Base-by-base conservation (phyloP, 2,113 vertebrate species). In the Trichechus manatus region DNA sequence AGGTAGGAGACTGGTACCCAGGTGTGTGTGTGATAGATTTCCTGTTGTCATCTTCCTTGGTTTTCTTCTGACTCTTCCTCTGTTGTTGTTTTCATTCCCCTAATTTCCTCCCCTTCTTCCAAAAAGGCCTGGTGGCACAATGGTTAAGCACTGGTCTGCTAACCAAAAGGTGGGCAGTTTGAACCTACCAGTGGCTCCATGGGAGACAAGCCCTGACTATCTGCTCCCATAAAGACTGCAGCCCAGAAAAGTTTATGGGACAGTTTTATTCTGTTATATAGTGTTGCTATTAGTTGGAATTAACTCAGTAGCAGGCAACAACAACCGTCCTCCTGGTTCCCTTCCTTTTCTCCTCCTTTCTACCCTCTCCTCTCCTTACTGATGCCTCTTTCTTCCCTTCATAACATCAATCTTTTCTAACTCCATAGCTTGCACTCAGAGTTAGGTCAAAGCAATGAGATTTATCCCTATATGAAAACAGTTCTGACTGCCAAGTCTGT, bases 1-100 rank as follows among this genome's bases (percentile, higher is more conserved):
- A 75, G 17, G 44, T 23, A 36, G 39, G 31, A 83, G 47, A 20
- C 6, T 14, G 19, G 17, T 42, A 1, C 13, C 33, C 47, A 89
- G 25, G 5, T 77, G 0, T 3, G 1, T 53, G 1, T 44, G 3
- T 17, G 33, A 14, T 6, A 36, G 7, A 61, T 2, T 10, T 72
- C 83, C 9, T 25, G 10, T 90, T 66, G 4, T 77, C 39, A 19
- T 81, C 29, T 79, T 36, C 63, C 39, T 20, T 78, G n/a, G 8
- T 61, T 74, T 93, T 85, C 82, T 63, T 36, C 42, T 44, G n/a
- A 2, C 8, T 87, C 23, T 29, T 44, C 33, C 77, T 64, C 23
- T 79, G 84, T 33, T 92, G 27, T 59, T 77, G 22, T 89, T 87
- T 70, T 23, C 7, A 3, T 91, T 50, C 17, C 25, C 50, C 29